These are phyloP conservation scores for Cheumatopsyche charites DNA, from an alignment of 1,140 invertebrate genomes.

Conservation along the genomic window DNA sequence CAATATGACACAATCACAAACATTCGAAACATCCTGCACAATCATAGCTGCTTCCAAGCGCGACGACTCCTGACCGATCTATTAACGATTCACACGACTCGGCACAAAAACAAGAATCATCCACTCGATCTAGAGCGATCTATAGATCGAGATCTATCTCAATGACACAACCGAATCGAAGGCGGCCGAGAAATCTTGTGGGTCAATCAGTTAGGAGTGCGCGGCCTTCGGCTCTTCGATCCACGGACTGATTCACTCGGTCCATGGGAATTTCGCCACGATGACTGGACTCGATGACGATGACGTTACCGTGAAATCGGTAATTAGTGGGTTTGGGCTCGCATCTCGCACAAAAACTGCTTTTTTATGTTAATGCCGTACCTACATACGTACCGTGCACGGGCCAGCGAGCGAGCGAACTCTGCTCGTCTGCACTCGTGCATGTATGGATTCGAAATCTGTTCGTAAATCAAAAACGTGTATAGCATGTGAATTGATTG, in stretches of 20 bases:
- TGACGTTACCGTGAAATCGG: constrained; percentile 42
- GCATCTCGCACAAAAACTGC: constrained; percentile 31
- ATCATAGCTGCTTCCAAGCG: too few relatives aligned
- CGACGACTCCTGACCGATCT: too few relatives aligned
- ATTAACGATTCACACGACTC: too few relatives aligned
- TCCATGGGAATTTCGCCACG: constrained; percentile 38
- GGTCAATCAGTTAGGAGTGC: constrained; percentile 28
- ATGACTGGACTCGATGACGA: constrained; percentile 41
- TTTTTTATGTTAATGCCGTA: constrained; percentile 16
- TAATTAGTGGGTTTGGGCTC: constrained; percentile 33
- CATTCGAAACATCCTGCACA: neutral
- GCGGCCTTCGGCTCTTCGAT: constrained; percentile 19
- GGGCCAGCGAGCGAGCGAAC: too few relatives aligned
- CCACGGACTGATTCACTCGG: constrained; percentile 30
- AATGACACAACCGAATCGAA: neutral
- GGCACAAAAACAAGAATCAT: constrained; percentile 31
- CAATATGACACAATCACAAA: neutral
- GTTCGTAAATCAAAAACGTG: too few relatives aligned
- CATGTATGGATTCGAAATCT: too few relatives aligned
- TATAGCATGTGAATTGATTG: too few relatives aligned
- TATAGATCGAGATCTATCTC: neutral
- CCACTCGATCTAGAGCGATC: constrained; percentile 28
- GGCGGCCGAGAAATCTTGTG: neutral
- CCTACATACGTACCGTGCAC: neutral
- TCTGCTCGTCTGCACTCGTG: too few relatives aligned